phyloP scores from a whole-genome alignment of 2,888 invertebrate species.

The Dioctria rufipes region DNA sequence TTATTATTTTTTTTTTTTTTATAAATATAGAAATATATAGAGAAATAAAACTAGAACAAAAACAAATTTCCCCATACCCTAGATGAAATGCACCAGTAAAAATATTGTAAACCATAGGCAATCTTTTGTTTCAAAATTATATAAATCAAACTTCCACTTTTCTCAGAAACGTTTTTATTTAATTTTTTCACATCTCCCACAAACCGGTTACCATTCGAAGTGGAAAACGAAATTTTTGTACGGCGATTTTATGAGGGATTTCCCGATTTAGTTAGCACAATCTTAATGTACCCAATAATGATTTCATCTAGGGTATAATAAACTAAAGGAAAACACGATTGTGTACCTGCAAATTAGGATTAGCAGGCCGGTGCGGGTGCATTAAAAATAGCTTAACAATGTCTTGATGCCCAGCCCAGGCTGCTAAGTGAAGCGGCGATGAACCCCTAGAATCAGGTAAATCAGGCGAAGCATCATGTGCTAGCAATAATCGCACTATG shows the following conservation, averaged over 20 bases:
- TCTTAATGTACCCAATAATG: background rate
- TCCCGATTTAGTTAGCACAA: too few relatives aligned
- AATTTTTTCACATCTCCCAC: background rate
- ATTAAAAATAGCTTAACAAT: constrained; percentile 88
- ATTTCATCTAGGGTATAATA: background rate
- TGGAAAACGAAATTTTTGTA: background rate
- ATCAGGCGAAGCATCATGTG: constrained; percentile 88
- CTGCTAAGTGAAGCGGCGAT: constrained; percentile 92
- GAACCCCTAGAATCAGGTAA: constrained; percentile 92
- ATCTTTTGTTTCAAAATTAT: too few relatives aligned
- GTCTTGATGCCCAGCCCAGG: constrained; percentile 94
- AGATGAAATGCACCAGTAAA: too few relatives aligned
- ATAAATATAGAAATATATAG: background rate
- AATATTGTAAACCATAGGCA: too few relatives aligned
- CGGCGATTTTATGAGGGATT: too few relatives aligned
- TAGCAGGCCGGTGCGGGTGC: constrained; percentile 86
- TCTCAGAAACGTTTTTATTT: background rate
- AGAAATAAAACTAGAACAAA: too few relatives aligned
- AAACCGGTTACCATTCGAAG: too few relatives aligned
- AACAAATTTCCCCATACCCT: too few relatives aligned
- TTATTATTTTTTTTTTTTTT: constrained; percentile 4
- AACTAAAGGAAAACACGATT: background rate
- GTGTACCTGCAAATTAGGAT: constrained; percentile 86
- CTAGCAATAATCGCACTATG: constrained; percentile 86
- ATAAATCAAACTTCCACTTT: background rate